Base-by-base conservation (phyloP, 2,888 invertebrate genomes). In the Eurytoma adleriae region DNA sequence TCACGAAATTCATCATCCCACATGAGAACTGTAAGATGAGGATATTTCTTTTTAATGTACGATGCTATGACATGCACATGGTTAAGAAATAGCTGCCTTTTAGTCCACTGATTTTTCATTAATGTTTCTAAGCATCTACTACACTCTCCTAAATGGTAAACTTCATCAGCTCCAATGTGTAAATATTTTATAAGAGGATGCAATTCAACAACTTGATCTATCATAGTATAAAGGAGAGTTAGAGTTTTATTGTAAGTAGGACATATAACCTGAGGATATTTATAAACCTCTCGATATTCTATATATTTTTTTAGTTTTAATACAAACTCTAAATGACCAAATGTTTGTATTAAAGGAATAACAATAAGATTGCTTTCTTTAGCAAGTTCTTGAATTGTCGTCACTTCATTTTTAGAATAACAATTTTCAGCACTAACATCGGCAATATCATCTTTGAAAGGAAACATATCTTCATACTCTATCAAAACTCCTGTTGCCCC, bases 381-480 rank as follows among this genome's bases (percentile, higher is more conserved):
- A 0, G 95, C 96, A 79, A 93, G 81, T 66, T 86, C 85, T 70
- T 88, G 88, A 76, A 96, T 94, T 16, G 88, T 88, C 62, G 86
- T 86, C 57, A 94, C 91, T 76, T 94, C 93, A n/a, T 88, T 87
- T 75, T 88, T 89, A 68, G 92, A 91, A 87, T 96, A 97, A 74
- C 94, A 93, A 88, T 95, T 94, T 1, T 89, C 90, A 4, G 95
- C 94, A 61, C 94, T 92, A 59, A 96, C 90, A 83, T 93, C 93
- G 48, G 89, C 89, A 10, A 96, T 89, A 10, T 87, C 88, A 0
- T 93, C 95, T 52, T 92, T 90, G 88, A 94, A 97, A 0, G 97
- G 96, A 90, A 97, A 97, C 95, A 95, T 96, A 86, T 97, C 97
- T 89, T 97, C 97, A 88, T 97, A 97, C 88, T 97, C 97, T 54